Evolutionary conservation across 2,888 invertebrate species (phyloP).

Genomic region (Hymenopus coronatus): DNA sequence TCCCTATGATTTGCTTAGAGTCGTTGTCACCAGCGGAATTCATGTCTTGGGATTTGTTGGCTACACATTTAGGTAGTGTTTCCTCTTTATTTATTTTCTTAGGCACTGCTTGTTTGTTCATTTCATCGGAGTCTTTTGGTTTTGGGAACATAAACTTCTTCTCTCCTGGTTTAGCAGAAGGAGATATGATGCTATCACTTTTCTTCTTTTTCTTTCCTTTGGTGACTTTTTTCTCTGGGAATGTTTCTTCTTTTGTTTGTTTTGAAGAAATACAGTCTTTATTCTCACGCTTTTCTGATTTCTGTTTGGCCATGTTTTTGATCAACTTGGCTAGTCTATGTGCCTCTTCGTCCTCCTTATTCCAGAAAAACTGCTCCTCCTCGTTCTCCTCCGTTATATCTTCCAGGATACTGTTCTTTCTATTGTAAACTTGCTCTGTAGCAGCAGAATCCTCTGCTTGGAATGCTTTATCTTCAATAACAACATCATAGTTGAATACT

Average conservation of each 20-base stretch:
- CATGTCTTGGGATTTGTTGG: background rate
- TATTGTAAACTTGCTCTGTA: background rate
- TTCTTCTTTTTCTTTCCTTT: background rate
- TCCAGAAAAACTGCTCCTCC: background rate
- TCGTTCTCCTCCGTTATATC: constrained; percentile 3
- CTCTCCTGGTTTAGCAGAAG: background rate
- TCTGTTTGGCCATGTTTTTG: background rate
- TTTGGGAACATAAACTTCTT: background rate
- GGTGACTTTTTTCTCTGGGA: background rate
- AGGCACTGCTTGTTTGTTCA: background rate
- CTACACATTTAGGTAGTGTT: background rate
- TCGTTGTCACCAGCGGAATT: too few relatives aligned
- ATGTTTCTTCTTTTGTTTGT: background rate
- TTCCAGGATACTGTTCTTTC: background rate
- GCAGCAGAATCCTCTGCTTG: background rate
- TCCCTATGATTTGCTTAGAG: background rate
- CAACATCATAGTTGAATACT: constrained; percentile 24
- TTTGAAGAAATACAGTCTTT: constrained; percentile 5
- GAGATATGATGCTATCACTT: background rate
- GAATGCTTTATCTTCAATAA: constrained; percentile 24
- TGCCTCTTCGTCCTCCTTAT: background rate
- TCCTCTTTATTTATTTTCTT: too few relatives aligned
- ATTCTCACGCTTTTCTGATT: background rate
- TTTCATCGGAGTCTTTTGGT: background rate
- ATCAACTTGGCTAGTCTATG: background rate